phyloP scores from a whole-genome alignment of 2,113 vertebrate genomes.

The Propithecus coquereli region DNA sequence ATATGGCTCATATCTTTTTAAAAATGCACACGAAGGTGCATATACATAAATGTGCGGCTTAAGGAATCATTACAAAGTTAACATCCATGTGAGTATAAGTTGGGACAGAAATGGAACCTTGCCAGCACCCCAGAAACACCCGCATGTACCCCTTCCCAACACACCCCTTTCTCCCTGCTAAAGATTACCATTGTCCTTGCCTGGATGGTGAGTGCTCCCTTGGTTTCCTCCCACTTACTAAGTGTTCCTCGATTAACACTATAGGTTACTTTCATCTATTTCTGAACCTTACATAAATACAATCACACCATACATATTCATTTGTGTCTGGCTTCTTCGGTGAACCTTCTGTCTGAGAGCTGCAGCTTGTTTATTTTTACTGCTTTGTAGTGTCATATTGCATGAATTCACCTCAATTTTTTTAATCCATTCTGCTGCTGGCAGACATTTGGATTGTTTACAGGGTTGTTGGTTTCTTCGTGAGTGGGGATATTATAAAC shows the following conservation, averaged over 20 bases:
- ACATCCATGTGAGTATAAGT: not conserved
- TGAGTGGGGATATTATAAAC: not conserved
- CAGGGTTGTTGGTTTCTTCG: not conserved
- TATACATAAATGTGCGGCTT: no score
- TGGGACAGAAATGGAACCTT: not conserved
- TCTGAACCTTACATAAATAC: not conserved
- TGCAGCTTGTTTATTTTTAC: not conserved
- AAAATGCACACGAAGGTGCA: not conserved
- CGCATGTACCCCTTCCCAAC: not conserved
- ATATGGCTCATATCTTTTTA: not conserved
- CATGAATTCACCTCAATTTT: not conserved
- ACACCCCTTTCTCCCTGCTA: not conserved
- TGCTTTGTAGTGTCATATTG: not conserved
- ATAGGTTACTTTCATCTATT: not conserved
- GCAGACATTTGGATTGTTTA: not conserved
- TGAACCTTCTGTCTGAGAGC: not conserved
- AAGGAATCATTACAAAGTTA: not conserved
- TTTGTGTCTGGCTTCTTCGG: not conserved
- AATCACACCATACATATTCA: not conserved
- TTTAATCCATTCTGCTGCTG: not conserved
- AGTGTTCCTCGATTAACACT: not conserved
- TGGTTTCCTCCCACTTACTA: not conserved
- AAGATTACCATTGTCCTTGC: not conserved
- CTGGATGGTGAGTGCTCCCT: no score
- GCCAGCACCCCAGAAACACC: not conserved